Evolutionary conservation across 2,113 vertebrate genomes (phyloP).

Genomic region (Cololabis saira): DNA sequence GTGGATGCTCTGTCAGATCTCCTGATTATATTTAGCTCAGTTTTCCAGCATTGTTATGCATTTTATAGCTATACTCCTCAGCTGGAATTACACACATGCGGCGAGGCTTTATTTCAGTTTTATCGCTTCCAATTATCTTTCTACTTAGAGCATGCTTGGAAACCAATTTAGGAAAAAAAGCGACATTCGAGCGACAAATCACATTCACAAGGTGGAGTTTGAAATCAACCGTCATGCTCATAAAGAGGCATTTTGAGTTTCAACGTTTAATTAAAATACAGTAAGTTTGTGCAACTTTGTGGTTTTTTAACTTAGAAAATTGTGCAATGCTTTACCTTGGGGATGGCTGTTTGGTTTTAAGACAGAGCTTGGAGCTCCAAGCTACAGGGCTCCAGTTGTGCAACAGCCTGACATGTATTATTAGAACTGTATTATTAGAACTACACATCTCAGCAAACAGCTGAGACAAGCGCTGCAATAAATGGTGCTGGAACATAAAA

Average conservation of each 20-base stretch:
- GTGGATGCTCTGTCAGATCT: neutral
- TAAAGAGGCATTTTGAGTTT: constrained; percentile 30
- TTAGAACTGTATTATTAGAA: constrained; percentile 40
- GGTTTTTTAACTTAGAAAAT: constrained; percentile 28
- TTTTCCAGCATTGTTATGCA: neutral
- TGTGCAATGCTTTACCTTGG: constrained; percentile 19
- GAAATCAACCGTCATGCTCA: constrained; percentile 44
- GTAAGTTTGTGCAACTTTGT: constrained; percentile 9
- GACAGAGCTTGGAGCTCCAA: constrained; percentile 26
- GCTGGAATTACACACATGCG: neutral
- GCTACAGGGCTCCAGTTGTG: constrained; percentile 35
- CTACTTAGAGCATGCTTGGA: constrained; percentile 25
- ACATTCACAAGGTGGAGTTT: constrained; percentile 17
- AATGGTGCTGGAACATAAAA: constrained; percentile 14
- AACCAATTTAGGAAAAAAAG: constrained; percentile 11
- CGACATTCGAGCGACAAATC: too few relatives aligned
- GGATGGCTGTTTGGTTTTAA: constrained; percentile 47
- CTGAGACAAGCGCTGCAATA: constrained; percentile 11
- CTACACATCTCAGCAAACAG: constrained; percentile 32
- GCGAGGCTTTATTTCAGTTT: constrained; percentile 5
- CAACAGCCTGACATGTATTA: constrained; percentile 33
- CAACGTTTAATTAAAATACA: constrained; percentile 61
- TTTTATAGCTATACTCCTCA: neutral
- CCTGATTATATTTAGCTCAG: neutral
- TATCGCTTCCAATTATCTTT: constrained; percentile 24